phyloP scores from a whole-genome alignment of 1,140 invertebrate species.

The Zaprionus tsacasi region DNA sequence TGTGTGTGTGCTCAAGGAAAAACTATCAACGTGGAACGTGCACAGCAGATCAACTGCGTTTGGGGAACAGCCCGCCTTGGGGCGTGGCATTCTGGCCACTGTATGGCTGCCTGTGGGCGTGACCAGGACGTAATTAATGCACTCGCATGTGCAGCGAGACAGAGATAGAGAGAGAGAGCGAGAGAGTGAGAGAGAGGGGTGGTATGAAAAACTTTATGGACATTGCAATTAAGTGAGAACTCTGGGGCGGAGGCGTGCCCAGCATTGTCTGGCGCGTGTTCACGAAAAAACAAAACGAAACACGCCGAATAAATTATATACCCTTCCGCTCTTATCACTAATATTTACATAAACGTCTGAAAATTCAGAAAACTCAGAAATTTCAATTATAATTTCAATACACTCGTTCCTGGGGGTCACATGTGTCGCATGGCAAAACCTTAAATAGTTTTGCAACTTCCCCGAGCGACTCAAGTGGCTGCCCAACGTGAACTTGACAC shows the following conservation, averaged over 20 bases:
- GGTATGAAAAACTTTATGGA: slow-evolving; percentile 21
- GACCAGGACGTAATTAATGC: slow-evolving; percentile 39
- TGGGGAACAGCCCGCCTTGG: neutral
- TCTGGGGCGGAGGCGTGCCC: neutral
- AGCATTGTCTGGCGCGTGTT: slow-evolving; percentile 9
- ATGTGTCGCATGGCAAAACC: neutral
- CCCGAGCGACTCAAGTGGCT: slow-evolving; percentile 46
- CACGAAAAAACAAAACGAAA: slow-evolving; percentile 1
- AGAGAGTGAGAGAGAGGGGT: neutral
- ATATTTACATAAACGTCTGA: neutral
- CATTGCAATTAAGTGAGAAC: slow-evolving; percentile 38
- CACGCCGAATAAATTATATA: slow-evolving; percentile 5
- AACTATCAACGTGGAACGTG: slow-evolving; percentile 31
- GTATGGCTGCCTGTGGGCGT: slow-evolving; percentile 15
- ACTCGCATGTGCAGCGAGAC: slow-evolving; percentile 34
- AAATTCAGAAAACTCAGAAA: neutral
- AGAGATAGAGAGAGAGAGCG: neutral
- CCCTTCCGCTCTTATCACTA: neutral
- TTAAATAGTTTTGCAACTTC: slow-evolving; percentile 14
- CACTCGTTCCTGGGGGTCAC: neutral
- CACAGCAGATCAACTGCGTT: slow-evolving; percentile 30
- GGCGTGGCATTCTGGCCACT: neutral
- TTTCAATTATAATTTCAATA: neutral
- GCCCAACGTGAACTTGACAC: slow-evolving; percentile 67
- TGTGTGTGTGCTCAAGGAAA: slow-evolving; percentile 7